Evolutionary conservation across 2,888 invertebrate species (phyloP).

Genomic region (Nomada flava): DNA sequence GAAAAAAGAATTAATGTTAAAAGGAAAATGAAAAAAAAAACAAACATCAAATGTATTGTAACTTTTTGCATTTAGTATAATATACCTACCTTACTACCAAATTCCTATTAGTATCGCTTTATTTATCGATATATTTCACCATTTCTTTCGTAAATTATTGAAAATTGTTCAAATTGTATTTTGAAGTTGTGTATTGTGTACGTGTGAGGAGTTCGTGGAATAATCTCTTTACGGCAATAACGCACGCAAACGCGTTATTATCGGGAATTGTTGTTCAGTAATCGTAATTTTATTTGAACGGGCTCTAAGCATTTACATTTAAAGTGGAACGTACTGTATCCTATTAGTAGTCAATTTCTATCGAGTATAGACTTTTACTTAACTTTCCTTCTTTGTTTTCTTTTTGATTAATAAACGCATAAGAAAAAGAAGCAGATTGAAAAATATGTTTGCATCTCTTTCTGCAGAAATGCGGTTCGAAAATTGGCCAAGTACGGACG

Average conservation of each 20-base stretch:
- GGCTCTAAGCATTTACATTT: not conserved
- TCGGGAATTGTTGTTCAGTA: slow-evolving; percentile 5
- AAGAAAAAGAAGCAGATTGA: not conserved
- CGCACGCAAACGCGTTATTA: too few species aligned
- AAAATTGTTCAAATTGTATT: not conserved
- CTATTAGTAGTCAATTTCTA: not conserved
- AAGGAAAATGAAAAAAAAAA: slow-evolving; percentile 71
- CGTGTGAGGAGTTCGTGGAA: too few species aligned
- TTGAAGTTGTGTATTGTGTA: too few species aligned
- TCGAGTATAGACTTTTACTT: not conserved
- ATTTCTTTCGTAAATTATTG: slow-evolving; percentile 27
- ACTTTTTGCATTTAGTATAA: slow-evolving; percentile 83
- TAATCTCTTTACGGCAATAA: too few species aligned
- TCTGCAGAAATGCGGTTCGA: not conserved
- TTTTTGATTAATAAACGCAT: not conserved
- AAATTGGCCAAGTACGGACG: not conserved
- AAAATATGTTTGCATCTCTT: not conserved
- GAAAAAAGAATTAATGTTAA: slow-evolving; percentile 72
- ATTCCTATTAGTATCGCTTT: slow-evolving; percentile 61
- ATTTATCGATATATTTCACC: slow-evolving; percentile 52
- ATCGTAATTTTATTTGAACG: not conserved
- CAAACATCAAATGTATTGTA: slow-evolving; percentile 80
- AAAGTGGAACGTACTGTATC: not conserved
- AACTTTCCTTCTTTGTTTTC: not conserved
- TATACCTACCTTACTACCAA: slow-evolving; percentile 81